phyloP scores from a whole-genome alignment of 2,888 invertebrate genomes.

The Lycocerus yunnanus region DNA sequence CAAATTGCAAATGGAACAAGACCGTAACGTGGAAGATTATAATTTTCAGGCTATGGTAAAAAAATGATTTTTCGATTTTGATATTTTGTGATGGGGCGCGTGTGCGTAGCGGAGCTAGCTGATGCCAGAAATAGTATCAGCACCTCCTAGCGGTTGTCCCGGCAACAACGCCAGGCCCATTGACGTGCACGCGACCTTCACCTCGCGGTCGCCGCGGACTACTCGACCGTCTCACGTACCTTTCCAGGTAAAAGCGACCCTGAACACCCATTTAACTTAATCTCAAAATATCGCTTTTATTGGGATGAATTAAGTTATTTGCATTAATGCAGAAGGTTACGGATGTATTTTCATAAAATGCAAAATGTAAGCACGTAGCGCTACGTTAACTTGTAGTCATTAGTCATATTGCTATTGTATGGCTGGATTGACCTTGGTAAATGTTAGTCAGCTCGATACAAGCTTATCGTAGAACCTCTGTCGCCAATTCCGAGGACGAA shows the following conservation, averaged over 20 bases:
- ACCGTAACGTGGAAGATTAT: background rate
- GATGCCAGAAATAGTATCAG: conserved; percentile 28
- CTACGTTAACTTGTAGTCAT: background rate
- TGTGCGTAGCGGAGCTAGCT: background rate
- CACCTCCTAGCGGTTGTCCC: conserved; percentile 43
- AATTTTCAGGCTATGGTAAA: background rate
- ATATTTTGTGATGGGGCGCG: background rate
- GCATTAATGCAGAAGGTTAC: background rate
- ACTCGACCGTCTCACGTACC: conserved; percentile 57
- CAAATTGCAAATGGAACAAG: background rate
- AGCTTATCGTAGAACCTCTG: conserved; percentile 24
- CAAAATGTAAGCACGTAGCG: background rate
- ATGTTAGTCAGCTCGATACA: conserved; percentile 22
- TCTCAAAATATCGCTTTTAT: background rate
- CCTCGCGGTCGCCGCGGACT: conserved; percentile 46
- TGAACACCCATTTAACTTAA: conserved; percentile 48
- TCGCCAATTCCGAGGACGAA: conserved; percentile 26
- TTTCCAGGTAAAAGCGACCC: conserved; percentile 62
- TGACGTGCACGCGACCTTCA: conserved; percentile 46
- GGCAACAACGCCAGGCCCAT: conserved; percentile 44
- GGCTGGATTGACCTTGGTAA: conserved; percentile 21
- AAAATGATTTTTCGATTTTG: background rate
- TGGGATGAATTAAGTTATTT: background rate
- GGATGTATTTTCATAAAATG: background rate
- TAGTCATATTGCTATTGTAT: conserved; percentile 5